These are phyloP conservation scores for Drosophila malerkotliana DNA, from an alignment of 1,140 invertebrate species.

Conservation along the genomic window DNA sequence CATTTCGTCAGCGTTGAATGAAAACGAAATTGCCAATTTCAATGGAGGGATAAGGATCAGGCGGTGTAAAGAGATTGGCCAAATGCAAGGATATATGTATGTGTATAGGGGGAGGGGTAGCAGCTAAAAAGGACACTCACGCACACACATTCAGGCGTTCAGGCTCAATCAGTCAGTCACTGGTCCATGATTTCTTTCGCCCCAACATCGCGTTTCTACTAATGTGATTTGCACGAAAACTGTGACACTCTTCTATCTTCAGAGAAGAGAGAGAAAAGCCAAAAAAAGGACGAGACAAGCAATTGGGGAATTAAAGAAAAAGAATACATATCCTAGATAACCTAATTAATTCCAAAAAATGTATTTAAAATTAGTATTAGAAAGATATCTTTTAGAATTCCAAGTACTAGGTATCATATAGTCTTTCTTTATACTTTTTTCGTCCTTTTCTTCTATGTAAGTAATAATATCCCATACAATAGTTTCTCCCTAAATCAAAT, in stretches of 20 bases:
- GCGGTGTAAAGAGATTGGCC: neutral
- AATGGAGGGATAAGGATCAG: constrained; percentile 23
- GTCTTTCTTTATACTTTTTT: neutral
- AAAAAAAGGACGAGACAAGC: neutral
- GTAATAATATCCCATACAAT: neutral
- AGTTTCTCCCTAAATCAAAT: neutral
- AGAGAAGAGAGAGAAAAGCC: neutral
- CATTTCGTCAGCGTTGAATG: constrained; percentile 77
- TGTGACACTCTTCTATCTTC: constrained; percentile 6
- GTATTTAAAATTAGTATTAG: too few relatives aligned
- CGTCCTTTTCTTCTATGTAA: too few relatives aligned
- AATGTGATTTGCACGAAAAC: constrained; percentile 31
- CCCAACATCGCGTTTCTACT: constrained; percentile 6
- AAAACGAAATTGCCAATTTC: constrained; percentile 78
- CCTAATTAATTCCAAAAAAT: too few relatives aligned
- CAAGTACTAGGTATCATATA: too few relatives aligned
- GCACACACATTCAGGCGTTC: constrained; percentile 7
- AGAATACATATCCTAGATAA: too few relatives aligned
- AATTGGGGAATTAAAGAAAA: neutral
- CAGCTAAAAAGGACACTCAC: constrained; percentile 1
- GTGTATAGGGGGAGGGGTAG: too few relatives aligned
- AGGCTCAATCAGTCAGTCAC: constrained; percentile 33
- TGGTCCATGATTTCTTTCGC: constrained; percentile 24
- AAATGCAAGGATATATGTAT: neutral
- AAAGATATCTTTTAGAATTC: too few relatives aligned